These are phyloP conservation scores for Sebastolobus altivelis DNA, from an alignment of 2,797 vertebrate species.

Conservation along the genomic window DNA sequence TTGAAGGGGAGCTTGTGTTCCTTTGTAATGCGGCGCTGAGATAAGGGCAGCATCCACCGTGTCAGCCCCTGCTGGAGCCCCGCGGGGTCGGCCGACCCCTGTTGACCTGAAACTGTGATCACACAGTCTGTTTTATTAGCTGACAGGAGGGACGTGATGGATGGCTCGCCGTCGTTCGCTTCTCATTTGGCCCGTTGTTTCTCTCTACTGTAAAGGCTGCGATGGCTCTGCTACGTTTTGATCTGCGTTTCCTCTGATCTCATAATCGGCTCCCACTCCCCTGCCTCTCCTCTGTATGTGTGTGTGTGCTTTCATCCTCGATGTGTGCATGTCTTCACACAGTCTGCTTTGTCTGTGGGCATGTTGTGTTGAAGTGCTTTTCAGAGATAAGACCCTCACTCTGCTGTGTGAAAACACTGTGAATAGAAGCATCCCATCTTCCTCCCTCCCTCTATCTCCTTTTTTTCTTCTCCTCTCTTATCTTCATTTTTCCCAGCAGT, in stretches of 20 bases:
- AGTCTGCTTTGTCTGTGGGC: conserved; percentile 68
- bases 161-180: conserved; percentile 50
- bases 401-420: conserved; percentile 52
- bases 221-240: conserved; percentile 53
- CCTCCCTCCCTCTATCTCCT: conserved; percentile 25
- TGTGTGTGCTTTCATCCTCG: conserved; percentile 61
- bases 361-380: conserved; percentile 71
- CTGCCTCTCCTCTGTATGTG: conserved; percentile 52
- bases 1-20: conserved; percentile 60
- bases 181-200: conserved; percentile 55
- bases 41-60: conserved; percentile 68
- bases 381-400: conserved; percentile 79
- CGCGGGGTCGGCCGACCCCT: conserved; percentile 49
- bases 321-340: conserved; percentile 64
- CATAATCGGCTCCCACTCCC: conserved; percentile 67
- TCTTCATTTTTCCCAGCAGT: conserved; percentile 34
- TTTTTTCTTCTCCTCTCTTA: conserved; percentile 39
- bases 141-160: conserved; percentile 64
- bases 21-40: conserved; percentile 70
- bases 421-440: conserved; percentile 51
- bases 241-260: conserved; percentile 63
- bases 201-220: conserved; percentile 43
- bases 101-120: conserved; percentile 71
- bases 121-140: conserved; percentile 65
- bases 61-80: conserved; percentile 58